Evolutionary conservation across 2,797 vertebrate species (phyloP).

Genomic region (Sebastes paucispinis): DNA sequence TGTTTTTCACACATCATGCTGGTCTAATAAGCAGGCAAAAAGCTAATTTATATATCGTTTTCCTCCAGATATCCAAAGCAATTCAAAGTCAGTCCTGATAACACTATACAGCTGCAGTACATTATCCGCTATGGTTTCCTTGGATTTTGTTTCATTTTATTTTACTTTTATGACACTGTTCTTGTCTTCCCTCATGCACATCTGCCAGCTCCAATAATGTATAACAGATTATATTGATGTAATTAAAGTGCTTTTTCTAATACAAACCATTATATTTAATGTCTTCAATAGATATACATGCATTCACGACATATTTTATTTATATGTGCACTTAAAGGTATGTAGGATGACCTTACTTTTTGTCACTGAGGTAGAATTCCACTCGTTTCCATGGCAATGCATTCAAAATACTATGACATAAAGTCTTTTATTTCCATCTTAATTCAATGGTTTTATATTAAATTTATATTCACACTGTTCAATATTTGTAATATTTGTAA

Average conservation of each 20-base stretch:
- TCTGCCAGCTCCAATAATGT: slow-evolving; percentile 5
- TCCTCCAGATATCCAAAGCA: background rate
- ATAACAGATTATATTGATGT: slow-evolving; percentile 38
- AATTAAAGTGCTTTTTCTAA: slow-evolving; percentile 34
- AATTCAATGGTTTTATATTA: slow-evolving; percentile 57
- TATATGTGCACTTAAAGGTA: slow-evolving; percentile 38
- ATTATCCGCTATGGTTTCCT: background rate
- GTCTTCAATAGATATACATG: slow-evolving; percentile 4
- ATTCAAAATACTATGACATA: background rate
- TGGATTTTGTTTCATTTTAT: background rate
- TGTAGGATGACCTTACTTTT: background rate
- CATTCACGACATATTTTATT: slow-evolving; percentile 37
- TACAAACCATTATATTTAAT: slow-evolving; percentile 38
- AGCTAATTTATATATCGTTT: background rate
- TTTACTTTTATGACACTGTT: background rate
- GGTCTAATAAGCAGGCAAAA: background rate
- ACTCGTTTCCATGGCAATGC: background rate
- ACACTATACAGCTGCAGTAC: background rate
- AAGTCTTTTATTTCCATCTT: slow-evolving; percentile 6
- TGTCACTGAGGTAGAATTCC: background rate
- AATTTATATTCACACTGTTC: slow-evolving; percentile 40
- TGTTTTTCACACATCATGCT: background rate
- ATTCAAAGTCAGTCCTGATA: background rate
- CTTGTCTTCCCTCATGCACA: background rate
- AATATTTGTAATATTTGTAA: slow-evolving; percentile 67